These are phyloP conservation scores for Papilio demoleus DNA, from an alignment of 2,888 invertebrate genomes.

Conservation along the genomic window DNA sequence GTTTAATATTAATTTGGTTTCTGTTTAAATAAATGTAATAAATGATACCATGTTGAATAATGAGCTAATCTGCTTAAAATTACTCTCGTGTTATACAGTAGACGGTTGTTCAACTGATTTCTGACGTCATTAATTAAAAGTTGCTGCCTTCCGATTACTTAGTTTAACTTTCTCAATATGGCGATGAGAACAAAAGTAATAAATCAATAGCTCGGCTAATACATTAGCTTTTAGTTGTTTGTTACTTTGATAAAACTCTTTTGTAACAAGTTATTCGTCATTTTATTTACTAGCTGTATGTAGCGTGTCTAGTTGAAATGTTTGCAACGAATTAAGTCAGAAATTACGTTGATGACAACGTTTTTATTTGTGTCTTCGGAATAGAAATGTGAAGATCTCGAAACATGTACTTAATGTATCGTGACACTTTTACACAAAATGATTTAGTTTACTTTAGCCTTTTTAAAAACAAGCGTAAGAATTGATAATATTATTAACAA, in stretches of 20 bases:
- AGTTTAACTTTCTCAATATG: slow-evolving; percentile 4
- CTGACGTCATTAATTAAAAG: neutral
- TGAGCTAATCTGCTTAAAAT: neutral
- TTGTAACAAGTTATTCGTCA: slow-evolving; percentile 1
- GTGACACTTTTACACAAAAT: neutral
- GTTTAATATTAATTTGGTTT: no score
- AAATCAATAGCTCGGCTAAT: slow-evolving; percentile 13
- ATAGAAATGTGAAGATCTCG: neutral
- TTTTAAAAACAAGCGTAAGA: no score
- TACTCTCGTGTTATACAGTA: neutral
- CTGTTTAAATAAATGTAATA: no score
- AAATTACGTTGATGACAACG: neutral
- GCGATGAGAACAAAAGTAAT: slow-evolving; percentile 14
- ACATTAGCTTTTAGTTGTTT: neutral
- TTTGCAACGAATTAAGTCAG: neutral
- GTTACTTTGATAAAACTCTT: slow-evolving; percentile 8
- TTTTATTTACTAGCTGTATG: slow-evolving; percentile 6
- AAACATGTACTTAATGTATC: neutral
- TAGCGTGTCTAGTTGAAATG: neutral
- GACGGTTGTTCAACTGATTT: neutral
- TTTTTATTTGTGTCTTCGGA: neutral
- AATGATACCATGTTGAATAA: no score
- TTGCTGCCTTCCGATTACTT: slow-evolving; percentile 11
- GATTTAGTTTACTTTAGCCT: neutral
- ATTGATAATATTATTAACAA: no score